Conservation (phyloP, 2,113 vertebrate species). For the Malurus alboscapulatus region DNA sequence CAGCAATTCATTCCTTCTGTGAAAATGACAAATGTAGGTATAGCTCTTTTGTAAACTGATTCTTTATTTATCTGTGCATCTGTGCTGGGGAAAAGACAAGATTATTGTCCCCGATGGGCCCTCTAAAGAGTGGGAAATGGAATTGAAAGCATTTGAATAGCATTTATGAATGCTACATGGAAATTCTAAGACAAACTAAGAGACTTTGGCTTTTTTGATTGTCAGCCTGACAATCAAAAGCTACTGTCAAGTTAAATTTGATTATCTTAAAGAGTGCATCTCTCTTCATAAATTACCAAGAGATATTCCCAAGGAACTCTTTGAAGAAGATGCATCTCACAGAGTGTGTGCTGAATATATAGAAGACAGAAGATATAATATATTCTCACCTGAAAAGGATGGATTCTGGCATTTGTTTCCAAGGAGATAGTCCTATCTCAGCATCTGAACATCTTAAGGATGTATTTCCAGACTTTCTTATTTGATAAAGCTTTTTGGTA, state of each 20-base stretch:
- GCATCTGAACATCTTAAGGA: not conserved
- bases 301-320: not conserved
- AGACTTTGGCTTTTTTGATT: not conserved
- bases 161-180: not conserved
- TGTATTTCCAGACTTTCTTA: not conserved
- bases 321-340: not conserved
- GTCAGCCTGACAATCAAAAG: not conserved
- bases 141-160: not conserved
- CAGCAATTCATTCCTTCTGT: not conserved
- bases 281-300: not conserved
- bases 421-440: not conserved
- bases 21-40: not conserved
- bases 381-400: not conserved
- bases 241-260: not conserved
- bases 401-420: not conserved
- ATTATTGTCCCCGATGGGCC: not conserved
- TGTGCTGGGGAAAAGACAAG: not conserved
- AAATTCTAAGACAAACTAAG: not conserved
- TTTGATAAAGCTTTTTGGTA: not conserved
- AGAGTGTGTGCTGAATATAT: not conserved
- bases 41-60: not conserved
- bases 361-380: not conserved
- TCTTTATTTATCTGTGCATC: not conserved
- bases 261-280: not conserved
- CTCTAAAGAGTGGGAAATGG: not conserved